phyloP scores from a whole-genome alignment of 1,140 invertebrate species.

The Cataglyphis hispanica region DNA sequence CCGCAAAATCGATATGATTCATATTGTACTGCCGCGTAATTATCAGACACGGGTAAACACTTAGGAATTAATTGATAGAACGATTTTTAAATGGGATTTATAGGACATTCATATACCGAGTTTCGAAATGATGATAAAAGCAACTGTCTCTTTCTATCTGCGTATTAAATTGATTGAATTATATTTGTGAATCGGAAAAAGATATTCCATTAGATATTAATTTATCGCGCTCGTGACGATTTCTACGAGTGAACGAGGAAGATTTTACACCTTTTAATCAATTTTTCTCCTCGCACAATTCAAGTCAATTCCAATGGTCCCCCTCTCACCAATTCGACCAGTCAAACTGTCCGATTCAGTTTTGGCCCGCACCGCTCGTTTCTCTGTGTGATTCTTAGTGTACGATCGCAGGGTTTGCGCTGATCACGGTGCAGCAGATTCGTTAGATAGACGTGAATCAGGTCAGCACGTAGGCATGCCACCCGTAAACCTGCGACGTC shows the following conservation, averaged over 20 bases:
- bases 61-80: conserved; percentile 41
- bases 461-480: conserved; percentile 55
- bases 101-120: not conserved
- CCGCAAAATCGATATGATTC: conserved; percentile 15
- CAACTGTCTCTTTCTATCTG: conserved; percentile 8
- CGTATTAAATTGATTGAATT: conserved; percentile 1
- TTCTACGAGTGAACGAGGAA: not conserved
- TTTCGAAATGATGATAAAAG: conserved; percentile 10
- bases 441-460: conserved; percentile 63
- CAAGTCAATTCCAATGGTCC: not conserved
- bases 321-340: not conserved
- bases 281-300: not conserved
- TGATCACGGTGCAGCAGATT: conserved; percentile 39
- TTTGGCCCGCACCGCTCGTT: not conserved
- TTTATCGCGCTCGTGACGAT: not conserved
- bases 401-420: conserved; percentile 27
- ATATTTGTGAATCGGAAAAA: not conserved
- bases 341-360: conserved; percentile 26
- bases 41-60: conserved; percentile 1
- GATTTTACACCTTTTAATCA: not conserved
- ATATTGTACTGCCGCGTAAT: not conserved
- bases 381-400: conserved; percentile 33
- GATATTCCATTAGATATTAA: conserved; percentile 23
- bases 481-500: conserved; percentile 50
- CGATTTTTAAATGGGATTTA: conserved; percentile 41